These are phyloP conservation scores for Piaya cayana DNA, from an alignment of 2,113 vertebrate species.

Conservation along the genomic window DNA sequence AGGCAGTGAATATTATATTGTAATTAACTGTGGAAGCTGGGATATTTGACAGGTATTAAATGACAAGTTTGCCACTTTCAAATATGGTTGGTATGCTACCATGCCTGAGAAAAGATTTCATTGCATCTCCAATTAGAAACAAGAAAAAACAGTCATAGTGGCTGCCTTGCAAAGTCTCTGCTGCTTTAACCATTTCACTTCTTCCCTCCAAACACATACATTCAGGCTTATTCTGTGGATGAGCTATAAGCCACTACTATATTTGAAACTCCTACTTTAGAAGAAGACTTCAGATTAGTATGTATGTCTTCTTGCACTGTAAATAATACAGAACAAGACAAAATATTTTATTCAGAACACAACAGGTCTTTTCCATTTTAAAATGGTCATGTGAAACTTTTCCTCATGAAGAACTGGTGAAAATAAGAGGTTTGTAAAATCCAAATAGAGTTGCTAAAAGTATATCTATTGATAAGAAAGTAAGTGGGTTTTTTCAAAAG, in stretches of 20 bases:
- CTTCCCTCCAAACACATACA: not conserved
- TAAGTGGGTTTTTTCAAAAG: not conserved
- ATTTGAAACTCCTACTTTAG: not conserved
- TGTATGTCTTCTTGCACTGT: not conserved
- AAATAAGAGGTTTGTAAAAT: not conserved
- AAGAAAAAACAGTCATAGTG: not conserved
- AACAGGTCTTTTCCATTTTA: not conserved
- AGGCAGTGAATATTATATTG: not conserved
- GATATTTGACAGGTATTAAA: not conserved
- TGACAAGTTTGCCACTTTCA: not conserved
- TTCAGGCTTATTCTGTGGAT: not conserved
- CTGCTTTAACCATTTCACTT: not conserved
- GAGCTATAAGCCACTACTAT: not conserved
- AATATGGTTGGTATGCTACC: not conserved
- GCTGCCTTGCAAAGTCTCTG: not conserved
- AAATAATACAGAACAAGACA: not conserved
- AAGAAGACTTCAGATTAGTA: not conserved
- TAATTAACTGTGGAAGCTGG: slow-evolving; percentile 12
- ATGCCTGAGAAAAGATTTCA: not conserved
- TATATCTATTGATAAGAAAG: not conserved
- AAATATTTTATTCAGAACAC: not conserved
- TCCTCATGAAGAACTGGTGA: not conserved
- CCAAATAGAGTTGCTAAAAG: not conserved
- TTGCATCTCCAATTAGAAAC: not conserved
- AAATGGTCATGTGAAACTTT: not conserved